A percentile compares a stretch with the other conserved stretches of the same genome.
These are phyloP conservation scores for Periophthalmus magnuspinnatus DNA, from an alignment of 2,797 vertebrate genomes.

Conservation along the genomic window DNA sequence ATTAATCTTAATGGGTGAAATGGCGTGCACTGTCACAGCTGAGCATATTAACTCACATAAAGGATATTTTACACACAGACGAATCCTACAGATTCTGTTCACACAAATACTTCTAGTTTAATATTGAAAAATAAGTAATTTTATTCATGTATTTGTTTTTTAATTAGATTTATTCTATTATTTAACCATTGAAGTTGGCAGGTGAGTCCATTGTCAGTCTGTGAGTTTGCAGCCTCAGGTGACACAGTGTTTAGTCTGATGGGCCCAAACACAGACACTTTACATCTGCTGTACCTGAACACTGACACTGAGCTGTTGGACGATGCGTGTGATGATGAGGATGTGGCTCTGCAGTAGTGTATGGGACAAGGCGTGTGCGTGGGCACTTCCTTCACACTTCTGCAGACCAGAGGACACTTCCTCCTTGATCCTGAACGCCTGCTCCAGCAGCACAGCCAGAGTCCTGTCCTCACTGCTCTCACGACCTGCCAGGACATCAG, in stretches of 20 bases:
- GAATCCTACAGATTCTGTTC: no score
- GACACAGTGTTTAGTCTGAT: background rate
- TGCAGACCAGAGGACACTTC: slow-evolving; percentile 72
- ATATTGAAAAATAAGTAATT: no score
- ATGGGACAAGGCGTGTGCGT: slow-evolving; percentile 67
- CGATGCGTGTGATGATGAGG: slow-evolving; percentile 77
- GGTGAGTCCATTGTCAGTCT: no score
- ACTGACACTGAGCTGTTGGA: slow-evolving; percentile 82
- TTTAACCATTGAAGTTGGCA: no score
- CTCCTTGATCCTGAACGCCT: slow-evolving; percentile 82
- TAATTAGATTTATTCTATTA: no score
- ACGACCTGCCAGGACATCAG: slow-evolving; percentile 61
- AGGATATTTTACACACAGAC: no score
- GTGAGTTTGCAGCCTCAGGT: no score
- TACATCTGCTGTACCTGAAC: slow-evolving; percentile 70
- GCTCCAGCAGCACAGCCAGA: slow-evolving; percentile 75
- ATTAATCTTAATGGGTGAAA: slow-evolving; percentile 30
- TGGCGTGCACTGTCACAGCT: slow-evolving; percentile 26
- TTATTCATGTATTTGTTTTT: no score
- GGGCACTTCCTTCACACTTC: slow-evolving; percentile 63
- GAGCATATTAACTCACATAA: slow-evolving; percentile 5
- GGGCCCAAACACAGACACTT: background rate
- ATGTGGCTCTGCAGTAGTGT: slow-evolving; percentile 82
- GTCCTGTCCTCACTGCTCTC: slow-evolving; percentile 73
- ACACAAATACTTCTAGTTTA: no score